Evolutionary conservation across 2,113 vertebrate genomes (phyloP), one percentile per base, ranked within the genome.

Genomic region (Zosterops borbonicus): DNA sequence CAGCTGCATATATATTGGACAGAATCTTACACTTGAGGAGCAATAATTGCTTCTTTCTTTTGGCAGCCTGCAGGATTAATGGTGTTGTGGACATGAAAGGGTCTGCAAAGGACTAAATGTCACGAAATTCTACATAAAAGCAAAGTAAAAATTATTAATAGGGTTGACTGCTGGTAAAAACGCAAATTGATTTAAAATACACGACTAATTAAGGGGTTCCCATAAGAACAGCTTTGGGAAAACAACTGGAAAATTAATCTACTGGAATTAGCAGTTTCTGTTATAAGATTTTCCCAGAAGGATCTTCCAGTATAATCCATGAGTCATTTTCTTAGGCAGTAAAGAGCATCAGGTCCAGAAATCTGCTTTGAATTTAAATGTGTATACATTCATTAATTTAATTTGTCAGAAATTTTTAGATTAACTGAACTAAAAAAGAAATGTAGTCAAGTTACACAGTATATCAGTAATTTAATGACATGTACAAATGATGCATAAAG

Each of bases 231-330:
- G 33, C 29, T 83, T 85, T 83, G 87, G 87, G 68, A 91, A 83
- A 90, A 90, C 35, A 70, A 95, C 16, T 58, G 68, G 83, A 97
- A 96, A 97, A 94, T 88, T 83, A 69, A 88, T 87, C 55, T 80
- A n/a, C 63, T 90, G 42, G 64, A 95, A 95, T 93, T 91, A 91
- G 39, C 71, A 88, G 63, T 64, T 87, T 94, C 83, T 95, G 29
- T 90, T 81, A 59, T 35, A 87, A 93, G 35, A 74, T 73, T 95
- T 91, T 95, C 90, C 87, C 87, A 94, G 89, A 88, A 94, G 67
- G 6, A 88, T 83, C 21, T 84, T 71, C 55, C 24, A 77, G 35
- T 77, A 85, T 85, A 95, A 92, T 50, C 52, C 25, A n/a, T 14
- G 29, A 92, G 39, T 59, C 50, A 47, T 74, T 93, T 95, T 92